Conservation (phyloP, 2,113 vertebrate genomes). For the Eulemur rufifrons region DNA sequence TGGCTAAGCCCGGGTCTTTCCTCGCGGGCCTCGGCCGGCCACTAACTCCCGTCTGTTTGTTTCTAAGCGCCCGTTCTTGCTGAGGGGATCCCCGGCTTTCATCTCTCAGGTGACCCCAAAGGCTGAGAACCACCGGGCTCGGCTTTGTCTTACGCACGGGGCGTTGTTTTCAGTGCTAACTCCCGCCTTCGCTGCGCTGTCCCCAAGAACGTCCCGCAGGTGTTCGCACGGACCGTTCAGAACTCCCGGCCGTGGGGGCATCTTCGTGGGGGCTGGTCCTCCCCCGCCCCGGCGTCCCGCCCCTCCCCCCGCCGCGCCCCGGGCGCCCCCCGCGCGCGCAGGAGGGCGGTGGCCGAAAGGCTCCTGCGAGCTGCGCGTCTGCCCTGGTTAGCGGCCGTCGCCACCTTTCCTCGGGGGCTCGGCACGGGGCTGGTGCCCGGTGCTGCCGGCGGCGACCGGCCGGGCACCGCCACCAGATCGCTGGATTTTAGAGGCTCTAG, state of each 20-base stretch:
- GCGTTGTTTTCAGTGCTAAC: neutral
- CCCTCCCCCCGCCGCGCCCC: neutral
- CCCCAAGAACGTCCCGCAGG: neutral
- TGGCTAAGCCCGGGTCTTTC: neutral
- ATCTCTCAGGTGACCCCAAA: neutral
- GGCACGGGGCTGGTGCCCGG: too few relatives aligned
- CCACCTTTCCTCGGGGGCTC: neutral
- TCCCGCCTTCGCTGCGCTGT: neutral
- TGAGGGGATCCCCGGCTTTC: neutral
- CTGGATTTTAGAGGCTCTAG: neutral
- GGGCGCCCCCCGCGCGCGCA: too few relatives aligned
- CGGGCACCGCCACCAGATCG: neutral
- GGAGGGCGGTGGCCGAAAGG: neutral
- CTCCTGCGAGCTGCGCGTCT: neutral
- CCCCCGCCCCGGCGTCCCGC: neutral
- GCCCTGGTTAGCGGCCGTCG: neutral
- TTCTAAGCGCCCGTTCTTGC: neutral
- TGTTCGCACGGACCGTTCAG: neutral
- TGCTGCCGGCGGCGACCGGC: too few relatives aligned
- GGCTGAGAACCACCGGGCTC: neutral
- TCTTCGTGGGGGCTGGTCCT: neutral
- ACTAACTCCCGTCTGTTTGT: neutral
- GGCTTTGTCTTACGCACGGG: neutral
- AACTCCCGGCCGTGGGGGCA: neutral
- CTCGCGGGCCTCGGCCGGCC: neutral